These are phyloP conservation scores for Zapus hudsonius DNA, from an alignment of 2,113 vertebrate genomes.

Conservation along the genomic window DNA sequence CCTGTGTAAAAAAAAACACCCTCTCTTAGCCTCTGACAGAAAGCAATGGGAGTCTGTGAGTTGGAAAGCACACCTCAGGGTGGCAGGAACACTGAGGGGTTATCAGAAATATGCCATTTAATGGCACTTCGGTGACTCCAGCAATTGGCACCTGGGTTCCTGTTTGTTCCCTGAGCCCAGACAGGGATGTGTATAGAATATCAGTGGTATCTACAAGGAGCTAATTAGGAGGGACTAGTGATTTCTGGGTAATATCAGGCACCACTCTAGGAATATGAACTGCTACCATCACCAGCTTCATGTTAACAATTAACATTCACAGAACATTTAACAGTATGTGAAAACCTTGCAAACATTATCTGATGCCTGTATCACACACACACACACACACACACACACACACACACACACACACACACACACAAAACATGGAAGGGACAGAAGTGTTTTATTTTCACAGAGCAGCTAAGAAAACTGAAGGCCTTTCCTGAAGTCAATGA, in stretches of 20 bases:
- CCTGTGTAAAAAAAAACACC: conserved; percentile 23
- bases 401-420: too few species aligned
- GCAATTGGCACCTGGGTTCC: not conserved
- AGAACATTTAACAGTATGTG: conserved; percentile 20
- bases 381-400: too few species aligned
- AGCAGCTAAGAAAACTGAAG: conserved; percentile 22
- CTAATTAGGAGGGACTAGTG: conserved; percentile 8
- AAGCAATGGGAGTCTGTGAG: conserved; percentile 40
- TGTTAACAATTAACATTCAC: conserved; percentile 25
- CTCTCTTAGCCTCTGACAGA: conserved; percentile 50
- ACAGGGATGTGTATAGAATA: conserved; percentile 23
- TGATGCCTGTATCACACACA: not conserved
- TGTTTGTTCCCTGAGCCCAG: conserved; percentile 21
- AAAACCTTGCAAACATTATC: not conserved
- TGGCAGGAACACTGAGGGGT: conserved; percentile 43
- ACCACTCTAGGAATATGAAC: not conserved
- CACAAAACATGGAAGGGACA: too few species aligned
- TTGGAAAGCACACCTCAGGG: not conserved
- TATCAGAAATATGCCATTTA: conserved; percentile 29
- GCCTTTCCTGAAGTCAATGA: conserved; percentile 15
- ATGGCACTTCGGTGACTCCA: not conserved
- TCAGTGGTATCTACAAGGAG: not conserved
- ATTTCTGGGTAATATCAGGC: not conserved
- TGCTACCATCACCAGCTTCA: not conserved
- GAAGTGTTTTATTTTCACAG: not conserved